A percentile compares a stretch with the other conserved stretches of the same genome.
Evolutionary conservation across 2,797 vertebrate genomes (phyloP).

Genomic region (Pachyuromys duprasi): DNA sequence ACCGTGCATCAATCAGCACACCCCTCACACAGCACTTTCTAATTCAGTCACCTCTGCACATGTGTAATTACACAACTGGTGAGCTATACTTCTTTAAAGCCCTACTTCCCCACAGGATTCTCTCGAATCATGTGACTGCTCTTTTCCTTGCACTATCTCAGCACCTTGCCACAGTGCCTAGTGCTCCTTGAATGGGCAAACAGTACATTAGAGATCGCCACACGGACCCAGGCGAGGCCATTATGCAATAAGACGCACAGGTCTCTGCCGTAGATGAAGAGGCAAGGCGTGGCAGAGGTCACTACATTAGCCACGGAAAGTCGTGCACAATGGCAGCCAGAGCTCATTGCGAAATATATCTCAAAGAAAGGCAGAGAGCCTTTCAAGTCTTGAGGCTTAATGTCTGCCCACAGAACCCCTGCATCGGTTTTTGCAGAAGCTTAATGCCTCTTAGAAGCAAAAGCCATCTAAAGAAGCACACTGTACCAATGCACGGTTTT

Average conservation of each 20-base stretch:
- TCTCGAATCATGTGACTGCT: no score
- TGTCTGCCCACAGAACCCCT: not conserved
- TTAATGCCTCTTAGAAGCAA: slow-evolving; percentile 6
- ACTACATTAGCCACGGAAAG: not conserved
- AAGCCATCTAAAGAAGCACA: slow-evolving; percentile 27
- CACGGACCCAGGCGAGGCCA: not conserved
- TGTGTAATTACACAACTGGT: not conserved
- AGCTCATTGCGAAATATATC: not conserved
- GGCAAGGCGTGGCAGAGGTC: not conserved
- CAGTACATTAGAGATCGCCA: not conserved
- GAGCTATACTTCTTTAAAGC: not conserved
- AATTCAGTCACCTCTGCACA: not conserved
- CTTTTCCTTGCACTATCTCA: not conserved
- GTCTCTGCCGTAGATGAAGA: slow-evolving; percentile 5
- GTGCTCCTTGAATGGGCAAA: not conserved
- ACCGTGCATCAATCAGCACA: not conserved
- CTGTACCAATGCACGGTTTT: not conserved
- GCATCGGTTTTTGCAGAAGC: not conserved
- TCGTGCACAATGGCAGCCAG: not conserved
- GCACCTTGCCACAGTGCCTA: not conserved
- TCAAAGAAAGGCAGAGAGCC: not conserved
- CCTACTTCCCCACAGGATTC: not conserved
- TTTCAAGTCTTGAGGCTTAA: slow-evolving; percentile 26
- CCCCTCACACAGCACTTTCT: not conserved
- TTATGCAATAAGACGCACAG: not conserved